phyloP scores from a whole-genome alignment of 2,113 vertebrate genomes.

The Hepsetus odoe region DNA sequence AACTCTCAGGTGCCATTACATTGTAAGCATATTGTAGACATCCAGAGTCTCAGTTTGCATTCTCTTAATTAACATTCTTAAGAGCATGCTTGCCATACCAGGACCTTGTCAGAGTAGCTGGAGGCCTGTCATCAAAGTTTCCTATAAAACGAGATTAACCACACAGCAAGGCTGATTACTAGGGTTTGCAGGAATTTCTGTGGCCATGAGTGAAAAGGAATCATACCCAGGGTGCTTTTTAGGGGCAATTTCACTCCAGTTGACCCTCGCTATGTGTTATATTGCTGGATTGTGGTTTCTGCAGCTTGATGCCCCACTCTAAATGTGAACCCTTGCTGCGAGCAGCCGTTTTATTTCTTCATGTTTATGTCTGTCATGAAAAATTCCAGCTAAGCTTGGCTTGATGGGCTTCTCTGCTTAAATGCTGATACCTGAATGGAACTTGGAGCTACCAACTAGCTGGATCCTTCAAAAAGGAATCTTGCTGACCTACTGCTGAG shows the following conservation, averaged over 20 bases:
- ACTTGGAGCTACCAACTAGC: constrained; percentile 35
- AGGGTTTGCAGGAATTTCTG: constrained; percentile 52
- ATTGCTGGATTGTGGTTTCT: constrained; percentile 64
- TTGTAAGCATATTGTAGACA: too few species aligned
- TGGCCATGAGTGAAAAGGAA: constrained; percentile 61
- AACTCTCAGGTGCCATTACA: too few species aligned
- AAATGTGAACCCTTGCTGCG: constrained; percentile 57
- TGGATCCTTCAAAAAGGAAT: not conserved
- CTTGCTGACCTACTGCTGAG: not conserved
- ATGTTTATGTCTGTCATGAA: constrained; percentile 64
- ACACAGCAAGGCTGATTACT: constrained; percentile 51
- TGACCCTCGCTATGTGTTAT: constrained; percentile 65
- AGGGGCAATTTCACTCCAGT: constrained; percentile 62
- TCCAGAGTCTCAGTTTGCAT: not conserved
- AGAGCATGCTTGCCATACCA: constrained; percentile 23
- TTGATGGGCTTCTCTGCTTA: constrained; percentile 57
- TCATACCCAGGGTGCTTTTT: constrained; percentile 63
- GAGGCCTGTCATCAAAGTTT: constrained; percentile 57
- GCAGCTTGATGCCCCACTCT: constrained; percentile 55
- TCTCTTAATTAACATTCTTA: constrained; percentile 5
- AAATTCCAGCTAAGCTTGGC: constrained; percentile 47
- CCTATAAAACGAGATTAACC: constrained; percentile 56
- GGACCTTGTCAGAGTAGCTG: constrained; percentile 41
- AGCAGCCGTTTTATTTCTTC: constrained; percentile 57
- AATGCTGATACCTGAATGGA: constrained; percentile 55